A percentile compares a stretch with the other conserved stretches of the same genome.
These are phyloP conservation scores for Heterodera filipjevi DNA, from an alignment of 2,888 invertebrate genomes.

Conservation along the genomic window DNA sequence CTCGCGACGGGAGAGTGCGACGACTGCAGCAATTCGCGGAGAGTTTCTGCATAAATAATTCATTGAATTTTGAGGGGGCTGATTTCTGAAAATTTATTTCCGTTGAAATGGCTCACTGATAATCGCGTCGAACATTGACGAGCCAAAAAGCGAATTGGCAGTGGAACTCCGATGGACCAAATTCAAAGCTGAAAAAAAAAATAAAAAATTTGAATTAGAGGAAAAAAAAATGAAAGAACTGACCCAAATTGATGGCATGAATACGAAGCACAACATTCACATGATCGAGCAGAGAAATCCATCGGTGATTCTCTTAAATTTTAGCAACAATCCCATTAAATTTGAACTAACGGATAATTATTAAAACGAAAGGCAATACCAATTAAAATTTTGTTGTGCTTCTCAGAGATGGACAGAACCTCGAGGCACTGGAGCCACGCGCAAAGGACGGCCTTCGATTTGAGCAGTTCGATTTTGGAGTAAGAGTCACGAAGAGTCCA, in stretches of 20 bases:
- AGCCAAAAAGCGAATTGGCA: slow-evolving; percentile 14
- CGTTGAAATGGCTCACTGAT: neutral
- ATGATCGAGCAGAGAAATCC: slow-evolving; percentile 25
- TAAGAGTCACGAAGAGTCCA: slow-evolving; percentile 27
- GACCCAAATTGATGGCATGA: slow-evolving; percentile 23
- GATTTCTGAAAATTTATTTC: neutral
- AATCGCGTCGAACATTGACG: slow-evolving; percentile 8
- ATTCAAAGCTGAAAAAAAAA: neutral
- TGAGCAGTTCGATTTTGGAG: slow-evolving; percentile 13
- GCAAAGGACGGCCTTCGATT: slow-evolving; percentile 18
- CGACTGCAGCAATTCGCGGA: slow-evolving; percentile 12
- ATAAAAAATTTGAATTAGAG: no score
- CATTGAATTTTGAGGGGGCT: neutral
- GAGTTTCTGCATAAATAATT: slow-evolving; percentile 17
- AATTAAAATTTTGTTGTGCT: slow-evolving; percentile 29
- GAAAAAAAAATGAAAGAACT: no score
- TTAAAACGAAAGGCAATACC: slow-evolving; percentile 26
- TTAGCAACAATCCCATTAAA: neutral
- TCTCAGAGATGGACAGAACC: slow-evolving; percentile 31
- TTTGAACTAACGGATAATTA: slow-evolving; percentile 16
- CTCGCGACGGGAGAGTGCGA: neutral
- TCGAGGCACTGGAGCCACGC: slow-evolving; percentile 38
- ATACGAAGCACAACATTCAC: slow-evolving; percentile 26
- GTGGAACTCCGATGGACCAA: neutral
- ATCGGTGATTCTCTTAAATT: neutral